Percentiles rank a stretch among this genome's conserved stretches.
phyloP scores from a whole-genome alignment of 2,797 vertebrate species.

The Acestrorhynchus altus region DNA sequence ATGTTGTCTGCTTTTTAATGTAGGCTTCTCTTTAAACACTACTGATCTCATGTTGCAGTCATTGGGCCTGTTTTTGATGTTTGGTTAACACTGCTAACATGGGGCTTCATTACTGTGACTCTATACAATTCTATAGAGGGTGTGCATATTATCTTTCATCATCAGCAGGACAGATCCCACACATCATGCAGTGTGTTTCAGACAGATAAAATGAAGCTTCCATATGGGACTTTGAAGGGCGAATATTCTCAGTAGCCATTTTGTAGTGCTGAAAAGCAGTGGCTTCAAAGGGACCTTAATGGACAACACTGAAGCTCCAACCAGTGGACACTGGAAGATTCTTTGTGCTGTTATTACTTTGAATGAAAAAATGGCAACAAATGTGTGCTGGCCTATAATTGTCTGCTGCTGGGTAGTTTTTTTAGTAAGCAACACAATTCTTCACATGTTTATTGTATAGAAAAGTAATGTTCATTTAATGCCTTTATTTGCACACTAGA shows the following conservation, averaged over 20 bases:
- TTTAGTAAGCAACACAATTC: neutral
- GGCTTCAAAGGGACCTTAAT: neutral
- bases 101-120: neutral
- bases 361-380: neutral
- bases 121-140: neutral
- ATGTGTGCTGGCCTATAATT: neutral
- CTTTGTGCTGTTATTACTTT: constrained; percentile 1
- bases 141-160: neutral
- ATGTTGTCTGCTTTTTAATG: neutral
- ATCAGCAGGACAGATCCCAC: neutral
- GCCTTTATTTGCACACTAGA: too few species aligned
- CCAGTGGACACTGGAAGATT: neutral
- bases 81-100: neutral
- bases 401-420: neutral
- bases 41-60: neutral
- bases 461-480: too few species aligned
- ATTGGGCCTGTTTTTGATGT: neutral
- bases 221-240: constrained; percentile 1
- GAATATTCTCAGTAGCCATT: neutral
- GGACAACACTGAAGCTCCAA: neutral
- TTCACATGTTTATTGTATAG: neutral
- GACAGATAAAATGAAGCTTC: neutral
- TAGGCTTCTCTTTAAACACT: too few species aligned
- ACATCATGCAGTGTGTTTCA: neutral
- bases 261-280: constrained; percentile 4